These are phyloP conservation scores for Genyomyrus donnyi DNA, from an alignment of 2,113 vertebrate species.

Conservation along the genomic window DNA sequence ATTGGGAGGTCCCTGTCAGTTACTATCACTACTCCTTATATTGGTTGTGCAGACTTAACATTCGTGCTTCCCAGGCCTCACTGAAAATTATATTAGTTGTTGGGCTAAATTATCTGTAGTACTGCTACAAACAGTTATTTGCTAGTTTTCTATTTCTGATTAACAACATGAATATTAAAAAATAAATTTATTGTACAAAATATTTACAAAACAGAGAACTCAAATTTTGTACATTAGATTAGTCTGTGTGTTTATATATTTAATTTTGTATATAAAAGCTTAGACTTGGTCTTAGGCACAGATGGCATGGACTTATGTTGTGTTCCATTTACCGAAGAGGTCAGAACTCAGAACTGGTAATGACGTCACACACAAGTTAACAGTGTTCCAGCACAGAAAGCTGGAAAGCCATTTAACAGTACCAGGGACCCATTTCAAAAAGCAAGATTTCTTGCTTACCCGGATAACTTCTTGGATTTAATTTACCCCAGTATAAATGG, in stretches of 20 bases:
- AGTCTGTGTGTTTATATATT: neutral
- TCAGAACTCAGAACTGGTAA: too few relatives aligned
- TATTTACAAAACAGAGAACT: neutral
- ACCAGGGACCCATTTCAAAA: too few relatives aligned
- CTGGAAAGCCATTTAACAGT: too few relatives aligned
- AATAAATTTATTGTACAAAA: neutral
- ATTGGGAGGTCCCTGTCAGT: neutral
- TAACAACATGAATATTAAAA: neutral
- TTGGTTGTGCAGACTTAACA: neutral
- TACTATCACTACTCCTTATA: neutral
- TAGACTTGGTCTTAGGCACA: neutral
- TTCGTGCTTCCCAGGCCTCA: neutral
- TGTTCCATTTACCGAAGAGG: too few relatives aligned
- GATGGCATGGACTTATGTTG: neutral
- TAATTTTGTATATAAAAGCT: neutral
- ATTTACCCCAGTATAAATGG: too few relatives aligned
- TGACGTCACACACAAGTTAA: too few relatives aligned
- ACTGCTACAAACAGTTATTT: neutral
- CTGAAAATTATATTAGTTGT: neutral
- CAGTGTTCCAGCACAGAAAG: too few relatives aligned
- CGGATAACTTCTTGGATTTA: too few relatives aligned
- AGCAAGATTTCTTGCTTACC: too few relatives aligned
- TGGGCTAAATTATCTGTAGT: too few relatives aligned
- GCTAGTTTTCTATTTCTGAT: neutral
- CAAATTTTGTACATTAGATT: neutral